phyloP scores from a whole-genome alignment of 2,888 invertebrate genomes.

The Chloroclysta siterata region DNA sequence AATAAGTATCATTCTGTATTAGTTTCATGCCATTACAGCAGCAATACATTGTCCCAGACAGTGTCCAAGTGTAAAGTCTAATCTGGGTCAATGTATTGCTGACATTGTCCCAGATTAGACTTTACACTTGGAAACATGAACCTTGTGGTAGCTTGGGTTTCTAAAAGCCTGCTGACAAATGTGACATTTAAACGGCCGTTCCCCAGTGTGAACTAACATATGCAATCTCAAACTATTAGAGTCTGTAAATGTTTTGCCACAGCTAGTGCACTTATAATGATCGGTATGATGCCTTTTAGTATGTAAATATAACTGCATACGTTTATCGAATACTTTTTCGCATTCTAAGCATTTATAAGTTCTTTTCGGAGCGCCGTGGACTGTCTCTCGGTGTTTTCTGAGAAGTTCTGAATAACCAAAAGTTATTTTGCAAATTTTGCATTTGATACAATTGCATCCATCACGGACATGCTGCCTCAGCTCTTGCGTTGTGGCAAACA shows the following conservation, averaged over 20 bases:
- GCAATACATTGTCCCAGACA: too few species aligned
- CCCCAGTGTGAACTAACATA: constrained; percentile 17
- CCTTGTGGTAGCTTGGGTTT: background rate
- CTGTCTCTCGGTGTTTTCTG: constrained; percentile 18
- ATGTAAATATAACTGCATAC: constrained; percentile 23
- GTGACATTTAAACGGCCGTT: constrained; percentile 15
- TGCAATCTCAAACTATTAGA: constrained; percentile 1
- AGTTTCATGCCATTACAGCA: too few species aligned
- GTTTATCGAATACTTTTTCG: constrained; percentile 10
- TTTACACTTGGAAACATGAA: constrained; percentile 19
- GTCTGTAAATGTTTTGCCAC: constrained; percentile 2
- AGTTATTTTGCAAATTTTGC: constrained; percentile 19
- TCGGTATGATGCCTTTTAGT: constrained; percentile 22
- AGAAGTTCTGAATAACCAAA: constrained; percentile 6
- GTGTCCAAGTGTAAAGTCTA: too few species aligned
- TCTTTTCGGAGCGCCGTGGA: constrained; percentile 21
- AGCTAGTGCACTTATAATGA: constrained; percentile 15
- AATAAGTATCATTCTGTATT: too few species aligned
- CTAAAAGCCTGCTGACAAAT: constrained; percentile 13
- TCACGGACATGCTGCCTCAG: constrained; percentile 12
- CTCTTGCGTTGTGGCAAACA: constrained; percentile 4
- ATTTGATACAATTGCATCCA: constrained; percentile 8
- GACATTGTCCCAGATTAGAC: background rate
- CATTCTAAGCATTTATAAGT: constrained; percentile 21
- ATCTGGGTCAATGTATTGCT: too few species aligned